Conservation (phyloP, 1,140 invertebrate species). For the Phortica variegata region DNA sequence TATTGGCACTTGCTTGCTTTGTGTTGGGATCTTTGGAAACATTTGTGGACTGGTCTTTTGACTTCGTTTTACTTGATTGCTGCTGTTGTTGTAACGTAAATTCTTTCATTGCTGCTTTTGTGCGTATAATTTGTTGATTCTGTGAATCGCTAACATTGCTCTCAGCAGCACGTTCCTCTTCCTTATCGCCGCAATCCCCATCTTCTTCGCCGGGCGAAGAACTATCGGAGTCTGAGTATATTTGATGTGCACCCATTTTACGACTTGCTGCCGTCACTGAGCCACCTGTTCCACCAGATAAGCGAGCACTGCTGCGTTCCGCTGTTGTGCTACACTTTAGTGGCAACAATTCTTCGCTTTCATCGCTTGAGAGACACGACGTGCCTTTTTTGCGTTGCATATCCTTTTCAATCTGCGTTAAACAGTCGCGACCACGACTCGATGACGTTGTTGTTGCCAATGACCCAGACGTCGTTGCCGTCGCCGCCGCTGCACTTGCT, state of each 20-base stretch:
- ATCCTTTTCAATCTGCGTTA: constrained; percentile 68
- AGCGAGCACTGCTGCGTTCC: constrained; percentile 47
- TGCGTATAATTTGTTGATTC: constrained; percentile 66
- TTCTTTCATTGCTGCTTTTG: constrained; percentile 82
- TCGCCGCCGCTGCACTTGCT: constrained; percentile 2
- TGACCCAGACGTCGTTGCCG: constrained; percentile 5
- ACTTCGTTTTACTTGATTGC: constrained; percentile 5
- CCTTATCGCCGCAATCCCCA: constrained; percentile 36
- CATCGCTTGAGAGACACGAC: constrained; percentile 65
- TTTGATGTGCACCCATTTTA: constrained; percentile 35
- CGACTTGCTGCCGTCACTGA: constrained; percentile 51
- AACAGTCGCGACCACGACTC: constrained; percentile 27
- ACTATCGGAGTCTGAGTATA: constrained; percentile 50
- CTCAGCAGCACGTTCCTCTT: constrained; percentile 54
- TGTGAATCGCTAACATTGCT: constrained; percentile 68
- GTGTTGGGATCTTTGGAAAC: constrained; percentile 15
- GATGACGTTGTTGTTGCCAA: constrained; percentile 53
- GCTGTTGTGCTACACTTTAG: constrained; percentile 29
- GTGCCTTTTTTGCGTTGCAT: constrained; percentile 57
- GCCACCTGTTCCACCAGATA: constrained; percentile 74
- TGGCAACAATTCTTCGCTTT: constrained; percentile 75
- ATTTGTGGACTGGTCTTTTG: constrained; percentile 23
- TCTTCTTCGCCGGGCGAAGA: constrained; percentile 44
- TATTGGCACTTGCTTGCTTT: constrained; percentile 4
- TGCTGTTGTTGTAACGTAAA: constrained; percentile 60